phyloP scores from a whole-genome alignment of 2,797 vertebrate genomes.

The Geotrypetes seraphini region DNA sequence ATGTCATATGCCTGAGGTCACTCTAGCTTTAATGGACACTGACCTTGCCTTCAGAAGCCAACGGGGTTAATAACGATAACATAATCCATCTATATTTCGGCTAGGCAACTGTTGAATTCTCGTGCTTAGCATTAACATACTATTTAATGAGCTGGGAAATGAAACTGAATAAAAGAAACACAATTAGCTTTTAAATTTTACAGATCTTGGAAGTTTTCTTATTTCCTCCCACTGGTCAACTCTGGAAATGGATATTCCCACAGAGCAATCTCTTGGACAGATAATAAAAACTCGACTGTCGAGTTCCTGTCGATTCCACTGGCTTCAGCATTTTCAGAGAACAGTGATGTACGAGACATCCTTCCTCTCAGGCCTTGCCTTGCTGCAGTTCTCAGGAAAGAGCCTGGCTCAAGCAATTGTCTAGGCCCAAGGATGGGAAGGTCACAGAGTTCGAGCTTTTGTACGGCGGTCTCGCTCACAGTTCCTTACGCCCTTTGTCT shows the following conservation, averaged over 20 bases:
- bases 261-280: conserved; percentile 10
- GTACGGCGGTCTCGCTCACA: conserved; percentile 57
- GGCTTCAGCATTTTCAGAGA: conserved; percentile 14
- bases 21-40: no score
- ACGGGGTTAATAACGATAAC: conserved; percentile 61
- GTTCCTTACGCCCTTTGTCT: conserved; percentile 70
- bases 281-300: conserved; percentile 22
- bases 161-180: conserved; percentile 71
- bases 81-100: conserved; percentile 58
- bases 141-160: conserved; percentile 61
- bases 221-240: no score
- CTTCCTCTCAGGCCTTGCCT: conserved; percentile 33
- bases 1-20: no score
- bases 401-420: conserved; percentile 32
- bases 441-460: conserved; percentile 66
- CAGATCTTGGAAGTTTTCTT: conserved; percentile 41
- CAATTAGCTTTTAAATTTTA: conserved; percentile 74
- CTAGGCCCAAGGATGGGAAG: conserved; percentile 44
- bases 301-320: conserved; percentile 21
- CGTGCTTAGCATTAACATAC: conserved; percentile 66
- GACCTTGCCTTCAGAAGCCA: conserved; percentile 29
- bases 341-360: conserved; percentile 13
- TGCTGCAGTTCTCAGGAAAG: conserved; percentile 38
- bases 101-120: conserved; percentile 63
- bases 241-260: conserved; percentile 29